Base-by-base conservation (phyloP, 1,140 invertebrate genomes). In the Coboldia fuscipes region DNA sequence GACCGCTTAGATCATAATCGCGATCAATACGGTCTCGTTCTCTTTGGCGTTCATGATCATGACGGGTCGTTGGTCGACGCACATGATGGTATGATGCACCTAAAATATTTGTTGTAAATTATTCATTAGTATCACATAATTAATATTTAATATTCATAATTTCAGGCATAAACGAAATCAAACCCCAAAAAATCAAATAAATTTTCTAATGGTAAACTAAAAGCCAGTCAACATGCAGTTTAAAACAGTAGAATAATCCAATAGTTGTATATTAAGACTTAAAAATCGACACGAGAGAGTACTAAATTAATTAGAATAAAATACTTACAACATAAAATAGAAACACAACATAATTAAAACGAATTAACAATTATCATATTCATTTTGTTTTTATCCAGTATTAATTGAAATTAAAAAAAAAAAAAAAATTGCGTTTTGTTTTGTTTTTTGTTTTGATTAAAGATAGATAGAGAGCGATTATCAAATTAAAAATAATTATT, bases 81-180 rank as follows among this genome's bases (percentile, higher is more conserved):
- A 41, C 43, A 30, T 54, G 51, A 42, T 49, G 49, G 41, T 51
- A 54, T 33, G 51, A 44, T 38, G 45, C 41, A 39, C 45, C 49
- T 45, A 51, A 48, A 32, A 48, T 16, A 38, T 37, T 37, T 20
- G 13, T 12, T 19, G 30, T 18, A 30, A 26, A 34, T 6, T n/a
- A n/a, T 29, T 29, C 9, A n/a, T 29, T 29, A 15, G 9, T 29
- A 8, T 29, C 23, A 24, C n/a, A 24, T 8, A n/a, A 7, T 24
- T 24, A 12, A 33, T 15, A 33, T 19, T 7, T 6, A 19, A 16
- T 33, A 5, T 19, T 8, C 17, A 8, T 4, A 33, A 21, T 9
- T 7, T 6, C 10, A 33, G 4, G 10, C 31, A 33, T 15, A 33
- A 16, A 9, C 16, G 18, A 33, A 33, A 17, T 17, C 6, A 33